Evolutionary conservation across 2,888 invertebrate genomes (phyloP), one percentile per base, ranked within the genome.

Genomic region (Tryphoninae sp.): DNA sequence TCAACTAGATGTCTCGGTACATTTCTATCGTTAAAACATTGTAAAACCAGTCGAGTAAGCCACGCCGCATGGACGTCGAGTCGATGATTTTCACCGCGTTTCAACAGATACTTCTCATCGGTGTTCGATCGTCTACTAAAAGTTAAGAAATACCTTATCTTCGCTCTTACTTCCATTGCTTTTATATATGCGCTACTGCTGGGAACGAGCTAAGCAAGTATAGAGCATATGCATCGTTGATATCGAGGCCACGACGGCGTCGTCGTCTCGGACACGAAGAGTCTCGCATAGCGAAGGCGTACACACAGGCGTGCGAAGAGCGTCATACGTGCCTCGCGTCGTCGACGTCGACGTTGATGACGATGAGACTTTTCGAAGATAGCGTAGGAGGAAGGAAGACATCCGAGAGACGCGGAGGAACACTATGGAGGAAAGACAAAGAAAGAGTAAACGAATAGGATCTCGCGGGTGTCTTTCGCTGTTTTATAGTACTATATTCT

Each of bases 171-270:
- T 16, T 55, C 13, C 22, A 22, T 59, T 22, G 19, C 13, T 59
- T 59, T 59, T 59, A 23, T 59, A 22, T 55, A 55, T 9, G 22
- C 8, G 23, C 49, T 23, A 9, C 8, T 26, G 78, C 33, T 22
- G 71, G 45, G 26, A 9, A 1, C 19, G 40, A 23, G 69, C 64
- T 22, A 8, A 22, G 53, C 45, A 33, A 40, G 42, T 22, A 51
- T 55, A 42, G 64, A 33, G 79, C 42, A 68, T 51, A 78, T 72
- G 80, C 82, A 75, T 72, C 82, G 80, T 49, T 76, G 75, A 80
- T 82, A 82, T 80, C 71, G 72, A 80, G 82, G 82, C 82, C 80
- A 82, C 73, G 80, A 61, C 68, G 59, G 61, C 75, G 74, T 68
- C 69, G 74, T 68, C 69, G 78, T 65, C 45, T 62, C 68, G 68